phyloP scores from a whole-genome alignment of 2,113 vertebrate genomes.

The Scopus umbretta region DNA sequence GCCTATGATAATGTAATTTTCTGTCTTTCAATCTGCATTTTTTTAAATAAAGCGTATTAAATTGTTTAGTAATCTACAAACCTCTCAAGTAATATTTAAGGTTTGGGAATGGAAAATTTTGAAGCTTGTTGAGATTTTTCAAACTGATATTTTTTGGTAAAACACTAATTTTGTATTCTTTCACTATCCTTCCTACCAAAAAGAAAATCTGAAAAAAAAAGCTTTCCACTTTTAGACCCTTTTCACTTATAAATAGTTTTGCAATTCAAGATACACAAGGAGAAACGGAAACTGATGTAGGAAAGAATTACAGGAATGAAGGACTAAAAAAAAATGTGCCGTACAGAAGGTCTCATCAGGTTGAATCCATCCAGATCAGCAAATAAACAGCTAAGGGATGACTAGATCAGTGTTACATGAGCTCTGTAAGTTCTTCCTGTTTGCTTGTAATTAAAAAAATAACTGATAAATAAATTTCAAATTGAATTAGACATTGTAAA shows the following conservation, averaged over 20 bases:
- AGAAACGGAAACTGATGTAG: not conserved
- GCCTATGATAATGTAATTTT: not conserved
- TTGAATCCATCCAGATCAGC: not conserved
- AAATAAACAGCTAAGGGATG: not conserved
- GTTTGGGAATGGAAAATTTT: not conserved
- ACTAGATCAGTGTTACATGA: not conserved
- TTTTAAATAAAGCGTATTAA: not conserved
- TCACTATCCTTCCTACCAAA: not conserved
- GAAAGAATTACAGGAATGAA: not conserved
- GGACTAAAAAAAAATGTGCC: not conserved
- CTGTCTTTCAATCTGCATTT: not conserved
- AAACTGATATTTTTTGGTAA: not conserved
- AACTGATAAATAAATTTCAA: not conserved
- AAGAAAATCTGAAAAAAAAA: not conserved
- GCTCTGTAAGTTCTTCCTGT: not conserved
- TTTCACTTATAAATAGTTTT: conserved; percentile 17
- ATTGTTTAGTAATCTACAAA: not conserved
- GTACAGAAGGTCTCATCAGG: not conserved
- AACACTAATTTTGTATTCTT: not conserved
- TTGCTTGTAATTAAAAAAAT: not conserved
- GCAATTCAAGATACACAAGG: not conserved
- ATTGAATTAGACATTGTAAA: not conserved
- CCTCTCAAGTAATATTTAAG: not conserved
- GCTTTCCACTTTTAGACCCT: not conserved
- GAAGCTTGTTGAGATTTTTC: not conserved